A percentile compares a stretch with the other conserved stretches of the same genome.
These are phyloP conservation scores for Sarcophaga variegata DNA, from an alignment of 2,888 invertebrate species.

Conservation along the genomic window DNA sequence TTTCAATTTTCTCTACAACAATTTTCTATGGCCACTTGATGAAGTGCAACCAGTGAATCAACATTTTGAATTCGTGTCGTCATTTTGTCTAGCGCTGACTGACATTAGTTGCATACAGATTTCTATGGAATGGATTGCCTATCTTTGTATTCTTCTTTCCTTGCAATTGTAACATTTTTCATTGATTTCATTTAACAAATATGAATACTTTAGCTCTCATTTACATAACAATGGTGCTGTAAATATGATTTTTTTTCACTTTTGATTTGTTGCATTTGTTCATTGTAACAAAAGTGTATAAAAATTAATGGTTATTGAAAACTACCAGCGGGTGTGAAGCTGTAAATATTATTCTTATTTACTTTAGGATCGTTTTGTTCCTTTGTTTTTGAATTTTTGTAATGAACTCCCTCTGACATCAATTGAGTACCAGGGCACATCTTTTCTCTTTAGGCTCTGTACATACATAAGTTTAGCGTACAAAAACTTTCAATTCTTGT, in stretches of 20 bases:
- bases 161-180: conserved; percentile 7
- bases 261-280: conserved; percentile 30
- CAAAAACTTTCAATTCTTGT: no score
- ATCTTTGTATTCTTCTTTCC: conserved; percentile 11
- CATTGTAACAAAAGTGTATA: background rate
- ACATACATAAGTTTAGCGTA: no score
- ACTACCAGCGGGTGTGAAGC: conserved; percentile 56
- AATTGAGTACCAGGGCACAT: no score
- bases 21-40: conserved; percentile 57
- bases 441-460: no score
- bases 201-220: conserved; percentile 31
- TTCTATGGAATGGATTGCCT: conserved; percentile 7
- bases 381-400: background rate
- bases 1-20: background rate
- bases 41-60: conserved; percentile 74
- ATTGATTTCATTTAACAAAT: conserved; percentile 29
- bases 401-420: no score
- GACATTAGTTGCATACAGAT: conserved; percentile 13
- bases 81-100: background rate
- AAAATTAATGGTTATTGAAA: conserved; percentile 37
- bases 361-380: background rate
- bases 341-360: conserved; percentile 44
- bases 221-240: conserved; percentile 68
- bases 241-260: conserved; percentile 34
- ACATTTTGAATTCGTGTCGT: conserved; percentile 1